A percentile compares a stretch with the other conserved stretches of the same genome.
These are phyloP conservation scores for Rhodeus uyekii DNA, from an alignment of 2,797 vertebrate genomes.

Conservation along the genomic window DNA sequence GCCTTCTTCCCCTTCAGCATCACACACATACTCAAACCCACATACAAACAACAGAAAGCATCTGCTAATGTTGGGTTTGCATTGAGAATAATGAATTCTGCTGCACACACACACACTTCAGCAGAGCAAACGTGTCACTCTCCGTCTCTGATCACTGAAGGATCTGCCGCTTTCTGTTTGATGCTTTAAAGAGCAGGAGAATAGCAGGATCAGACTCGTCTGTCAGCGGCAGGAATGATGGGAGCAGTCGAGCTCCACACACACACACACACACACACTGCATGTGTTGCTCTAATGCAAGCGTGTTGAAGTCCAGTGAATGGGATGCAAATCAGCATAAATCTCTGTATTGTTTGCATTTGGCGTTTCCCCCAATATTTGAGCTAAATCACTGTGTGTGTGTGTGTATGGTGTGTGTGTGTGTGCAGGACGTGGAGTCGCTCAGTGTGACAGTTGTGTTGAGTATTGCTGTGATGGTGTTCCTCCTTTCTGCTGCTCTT, in stretches of 20 bases:
- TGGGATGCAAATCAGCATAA: neutral
- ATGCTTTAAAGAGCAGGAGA: slow-evolving; percentile 18
- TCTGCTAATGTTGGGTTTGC: neutral
- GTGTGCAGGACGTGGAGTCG: slow-evolving; percentile 73
- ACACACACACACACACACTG: neutral
- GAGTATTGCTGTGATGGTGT: slow-evolving; percentile 91
- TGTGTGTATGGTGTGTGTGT: neutral
- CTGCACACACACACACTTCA: neutral
- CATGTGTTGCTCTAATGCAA: too few species aligned
- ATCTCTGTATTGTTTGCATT: neutral
- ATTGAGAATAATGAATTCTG: too few species aligned
- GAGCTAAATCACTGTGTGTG: neutral
- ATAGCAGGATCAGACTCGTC: slow-evolving; percentile 66
- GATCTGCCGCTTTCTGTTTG: neutral
- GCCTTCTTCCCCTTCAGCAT: too few species aligned
- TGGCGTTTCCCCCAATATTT: neutral
- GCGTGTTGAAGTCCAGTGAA: too few species aligned
- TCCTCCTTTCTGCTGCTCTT: slow-evolving; percentile 90
- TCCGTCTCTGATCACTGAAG: neutral
- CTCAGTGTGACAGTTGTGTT: slow-evolving; percentile 85
- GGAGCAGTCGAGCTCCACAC: neutral
- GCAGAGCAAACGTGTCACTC: neutral
- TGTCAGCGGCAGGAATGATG: slow-evolving; percentile 6
- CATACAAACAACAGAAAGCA: too few species aligned
- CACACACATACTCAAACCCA: neutral